Percentiles rank a stretch among this genome's conserved stretches.
phyloP scores from a whole-genome alignment of 64 coral and sea anemone species.

The Actinia tenebrosa region DNA sequence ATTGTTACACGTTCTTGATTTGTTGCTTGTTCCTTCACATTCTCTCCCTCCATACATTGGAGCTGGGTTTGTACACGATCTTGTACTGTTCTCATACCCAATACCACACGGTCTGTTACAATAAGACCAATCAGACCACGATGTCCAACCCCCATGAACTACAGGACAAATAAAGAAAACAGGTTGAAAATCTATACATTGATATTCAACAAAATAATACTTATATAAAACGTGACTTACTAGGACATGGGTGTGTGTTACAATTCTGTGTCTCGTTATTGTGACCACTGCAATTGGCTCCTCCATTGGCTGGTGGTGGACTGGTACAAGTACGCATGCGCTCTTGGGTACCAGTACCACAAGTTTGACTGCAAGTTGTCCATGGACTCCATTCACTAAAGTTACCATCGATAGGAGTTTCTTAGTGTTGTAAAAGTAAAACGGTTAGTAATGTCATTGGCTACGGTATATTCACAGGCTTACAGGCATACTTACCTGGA shows the following conservation, averaged over 20 bases:
- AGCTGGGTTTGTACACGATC: constrained; percentile 21
- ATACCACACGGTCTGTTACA: constrained; percentile 29
- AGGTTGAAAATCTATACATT: neutral
- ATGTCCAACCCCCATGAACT: constrained; percentile 24
- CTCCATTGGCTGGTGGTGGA: constrained; percentile 5
- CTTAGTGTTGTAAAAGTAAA: neutral
- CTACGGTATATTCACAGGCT: no score
- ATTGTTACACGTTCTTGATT: constrained; percentile 20
- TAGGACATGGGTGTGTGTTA: neutral
- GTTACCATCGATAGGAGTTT: neutral
- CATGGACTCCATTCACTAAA: neutral
- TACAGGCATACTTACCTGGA: neutral
- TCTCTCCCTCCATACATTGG: constrained; percentile 26
- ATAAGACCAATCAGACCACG: constrained; percentile 26
- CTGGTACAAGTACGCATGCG: constrained; percentile 2
- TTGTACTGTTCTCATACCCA: constrained; percentile 21
- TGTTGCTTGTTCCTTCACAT: neutral
- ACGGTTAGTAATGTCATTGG: neutral
- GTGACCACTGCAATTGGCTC: neutral
- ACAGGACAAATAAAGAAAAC: neutral
- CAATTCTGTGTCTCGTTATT: neutral
- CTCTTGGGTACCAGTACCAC: neutral
- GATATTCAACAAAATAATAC: neutral
- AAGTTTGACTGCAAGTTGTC: neutral
- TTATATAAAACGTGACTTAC: neutral